Base-by-base conservation (phyloP, 2,113 vertebrate genomes). In the Antennarius striatus region DNA sequence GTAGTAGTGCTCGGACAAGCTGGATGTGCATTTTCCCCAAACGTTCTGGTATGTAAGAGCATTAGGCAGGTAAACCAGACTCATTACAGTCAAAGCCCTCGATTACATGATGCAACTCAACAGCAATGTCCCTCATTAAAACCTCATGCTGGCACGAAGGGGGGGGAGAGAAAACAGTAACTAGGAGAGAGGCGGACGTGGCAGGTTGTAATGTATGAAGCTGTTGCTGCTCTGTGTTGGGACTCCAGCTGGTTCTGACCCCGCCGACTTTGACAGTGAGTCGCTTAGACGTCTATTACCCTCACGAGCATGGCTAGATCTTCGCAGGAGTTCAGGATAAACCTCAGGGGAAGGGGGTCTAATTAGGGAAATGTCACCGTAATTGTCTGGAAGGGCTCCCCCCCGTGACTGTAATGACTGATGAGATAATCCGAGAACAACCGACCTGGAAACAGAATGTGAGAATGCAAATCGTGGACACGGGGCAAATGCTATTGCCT, bases 41-140 rank as follows among this genome's bases (percentile, higher is more conserved):
- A 62, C 45, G 74, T 51, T 77, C 67, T 82, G 67, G 52, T 71
- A 36, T 36, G 32, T 2, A 7, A 22, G 62, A 69, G 67, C 66
- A 77, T 84, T 79, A 84, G 50, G 55, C 60, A 86, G 63, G 82
- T 81, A 79, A 81, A 76, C 71, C 61, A 65, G 45, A 39, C 40
- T 65, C 22, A 45, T 71, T 75, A 51, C 63, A 42, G 63, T 49
- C 52, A 59, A 63, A 75, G 47, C 29, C 48, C 13, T 45, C 45
- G 69, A 73, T 80, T 81, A 56, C 29, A 79, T 84, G 67, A 78
- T 71, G 74, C 81, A 68, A 83, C 58, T 54, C 62, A 68, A 54
- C 11, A 68, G 58, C 56, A 71, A 76, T 71, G 65, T 58, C 46
- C 69, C 46, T 79, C 61, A 68, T 80, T 87, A 80, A 84, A 79